Percentiles rank a stretch among this genome's conserved stretches.
Conservation (phyloP, 2,888 invertebrate species). For the Noctua janthina region DNA sequence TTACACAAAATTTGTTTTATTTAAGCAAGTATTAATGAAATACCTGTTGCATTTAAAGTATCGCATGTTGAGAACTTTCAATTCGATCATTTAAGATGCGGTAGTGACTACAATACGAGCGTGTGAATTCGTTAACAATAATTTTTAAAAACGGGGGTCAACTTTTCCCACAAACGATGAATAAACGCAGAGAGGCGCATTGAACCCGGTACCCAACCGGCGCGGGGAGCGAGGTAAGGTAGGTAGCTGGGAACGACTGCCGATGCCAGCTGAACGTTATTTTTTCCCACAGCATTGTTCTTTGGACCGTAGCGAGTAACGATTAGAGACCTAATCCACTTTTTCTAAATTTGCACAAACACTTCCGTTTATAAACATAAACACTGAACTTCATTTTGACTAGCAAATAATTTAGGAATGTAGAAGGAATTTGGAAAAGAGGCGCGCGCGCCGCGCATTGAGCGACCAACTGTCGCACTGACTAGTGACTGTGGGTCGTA, state of each 20-base stretch:
- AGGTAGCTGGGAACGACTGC: slow-evolving; percentile 90
- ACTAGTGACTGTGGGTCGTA: slow-evolving; percentile 78
- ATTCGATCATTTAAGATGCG: slow-evolving; percentile 79
- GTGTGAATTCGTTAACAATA: slow-evolving; percentile 90
- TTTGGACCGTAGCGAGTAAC: slow-evolving; percentile 88
- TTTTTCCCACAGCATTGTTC: slow-evolving; percentile 91
- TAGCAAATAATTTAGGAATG: slow-evolving; percentile 81
- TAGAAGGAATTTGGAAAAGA: slow-evolving; percentile 73
- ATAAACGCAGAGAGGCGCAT: slow-evolving; percentile 90
- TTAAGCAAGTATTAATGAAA: slow-evolving; percentile 56
- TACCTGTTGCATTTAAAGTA: slow-evolving; percentile 63
- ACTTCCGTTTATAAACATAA: slow-evolving; percentile 68
- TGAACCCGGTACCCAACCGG: slow-evolving; percentile 89
- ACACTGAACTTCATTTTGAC: slow-evolving; percentile 83
- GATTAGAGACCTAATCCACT: slow-evolving; percentile 77
- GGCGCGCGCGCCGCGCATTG: slow-evolving; percentile 88
- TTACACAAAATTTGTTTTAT: slow-evolving; percentile 58
- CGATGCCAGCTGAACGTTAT: slow-evolving; percentile 91
- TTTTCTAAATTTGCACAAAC: slow-evolving; percentile 77
- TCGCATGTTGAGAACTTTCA: slow-evolving; percentile 60
- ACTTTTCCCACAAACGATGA: slow-evolving; percentile 91
- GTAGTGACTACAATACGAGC: slow-evolving; percentile 81
- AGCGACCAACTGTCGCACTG: slow-evolving; percentile 87
- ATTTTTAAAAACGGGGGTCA: slow-evolving; percentile 89
- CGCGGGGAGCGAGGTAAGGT: slow-evolving; percentile 88